Evolutionary conservation across 2,113 vertebrate genomes (phyloP), one percentile per base, ranked within the genome.

Genomic region (Sebastes fasciatus): DNA sequence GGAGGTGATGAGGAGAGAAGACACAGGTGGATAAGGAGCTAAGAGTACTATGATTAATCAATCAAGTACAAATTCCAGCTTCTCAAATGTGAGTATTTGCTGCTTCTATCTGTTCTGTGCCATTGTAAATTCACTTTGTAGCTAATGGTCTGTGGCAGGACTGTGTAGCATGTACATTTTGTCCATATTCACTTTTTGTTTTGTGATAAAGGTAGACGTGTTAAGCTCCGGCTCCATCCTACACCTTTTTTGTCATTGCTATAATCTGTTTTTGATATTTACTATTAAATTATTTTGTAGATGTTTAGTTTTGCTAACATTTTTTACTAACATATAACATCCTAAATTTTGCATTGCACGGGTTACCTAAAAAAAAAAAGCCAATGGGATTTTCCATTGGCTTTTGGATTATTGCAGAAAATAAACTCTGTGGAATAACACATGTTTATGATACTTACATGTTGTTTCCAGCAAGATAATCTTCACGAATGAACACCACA

Each of bases 1-100:
- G 48, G 10, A 17, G 52, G 70, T 13, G 63, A 78, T 14, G 69
- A 88, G 77, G 49, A 74, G 45, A 76, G 10, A 55, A 48, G 61
- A 83, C 16, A 71, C 61, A 40, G 57, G 64, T 76, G 51, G 69
- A 79, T 79, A 57, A 84, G 34, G 43, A 42, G 79, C 49, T n/a
- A 21, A 71, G 45, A 66, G 60, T 3, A 21, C 49, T 10, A 3
- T 1, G 34, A 79, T 45, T 2, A 11, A 66, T 66, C 16, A 11
- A 48, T 34, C 21, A 11, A 65, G 40, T 14, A 9, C 13, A 42
- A 23, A 62, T 23, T 45, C n/a, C 49, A 52, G 17, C 46, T 13
- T 43, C 23, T 78, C 14, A 26, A 11, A 70, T 12, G 45, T 60
- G 4, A 78, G 0, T 9, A 68, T 17, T 5, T 23, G 2, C 16